Percentiles rank a stretch among this genome's conserved stretches.
Evolutionary conservation across 1,140 invertebrate genomes (phyloP).

Genomic region (Chymomyza costata): DNA sequence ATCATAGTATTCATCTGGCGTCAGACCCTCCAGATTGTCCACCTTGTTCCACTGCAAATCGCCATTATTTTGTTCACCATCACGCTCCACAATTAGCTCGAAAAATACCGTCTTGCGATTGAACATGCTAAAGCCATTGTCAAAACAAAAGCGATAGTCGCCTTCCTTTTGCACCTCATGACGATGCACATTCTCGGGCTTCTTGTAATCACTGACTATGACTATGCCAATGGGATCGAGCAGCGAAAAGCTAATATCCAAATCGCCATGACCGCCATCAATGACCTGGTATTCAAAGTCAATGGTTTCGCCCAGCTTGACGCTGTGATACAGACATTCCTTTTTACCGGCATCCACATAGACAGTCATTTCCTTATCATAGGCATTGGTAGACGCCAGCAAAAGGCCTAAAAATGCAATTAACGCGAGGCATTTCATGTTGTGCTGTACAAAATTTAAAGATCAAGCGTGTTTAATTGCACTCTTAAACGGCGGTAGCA

Average conservation of each 20-base stretch:
- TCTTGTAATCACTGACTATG: slow-evolving; percentile 82
- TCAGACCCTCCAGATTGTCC: slow-evolving; percentile 64
- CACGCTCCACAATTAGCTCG: slow-evolving; percentile 83
- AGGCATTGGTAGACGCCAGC: slow-evolving; percentile 32
- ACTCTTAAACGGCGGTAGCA: too few species aligned
- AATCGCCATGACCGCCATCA: slow-evolving; percentile 84
- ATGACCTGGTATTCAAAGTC: slow-evolving; percentile 88
- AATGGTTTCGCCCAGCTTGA: slow-evolving; percentile 79
- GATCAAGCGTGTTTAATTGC: too few species aligned
- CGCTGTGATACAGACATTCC: slow-evolving; percentile 83
- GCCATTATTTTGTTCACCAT: slow-evolving; percentile 72
- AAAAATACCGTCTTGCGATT: slow-evolving; percentile 89
- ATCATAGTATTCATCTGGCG: slow-evolving; percentile 78
- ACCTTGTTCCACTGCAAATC: slow-evolving; percentile 77
- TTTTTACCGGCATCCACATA: slow-evolving; percentile 81
- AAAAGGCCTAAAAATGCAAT: too few species aligned
- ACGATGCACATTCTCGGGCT: slow-evolving; percentile 83
- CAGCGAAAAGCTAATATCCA: slow-evolving; percentile 86
- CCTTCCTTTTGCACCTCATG: slow-evolving; percentile 78
- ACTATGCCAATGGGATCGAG: slow-evolving; percentile 80
- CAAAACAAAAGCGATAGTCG: slow-evolving; percentile 88
- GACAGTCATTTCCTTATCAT: slow-evolving; percentile 82
- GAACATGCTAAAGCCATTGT: slow-evolving; percentile 87
- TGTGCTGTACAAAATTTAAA: too few species aligned
- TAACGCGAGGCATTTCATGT: too few species aligned